Conservation (phyloP, 2,113 vertebrate genomes). For the Hippocampus mohnikei region DNA sequence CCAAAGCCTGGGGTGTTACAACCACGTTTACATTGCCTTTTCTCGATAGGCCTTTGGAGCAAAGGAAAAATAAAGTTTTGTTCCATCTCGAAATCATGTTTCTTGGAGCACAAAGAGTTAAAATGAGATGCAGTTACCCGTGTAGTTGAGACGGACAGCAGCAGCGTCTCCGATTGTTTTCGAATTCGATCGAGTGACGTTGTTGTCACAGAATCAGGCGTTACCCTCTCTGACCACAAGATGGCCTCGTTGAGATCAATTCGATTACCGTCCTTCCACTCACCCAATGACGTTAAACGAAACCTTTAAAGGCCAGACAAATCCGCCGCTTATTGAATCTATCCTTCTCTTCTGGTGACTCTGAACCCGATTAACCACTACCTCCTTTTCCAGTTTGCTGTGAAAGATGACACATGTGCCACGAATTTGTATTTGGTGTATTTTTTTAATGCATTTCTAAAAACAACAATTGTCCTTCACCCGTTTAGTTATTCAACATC, state of each 20-base stretch:
- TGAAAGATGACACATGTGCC: background rate
- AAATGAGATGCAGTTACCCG: background rate
- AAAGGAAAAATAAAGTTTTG: background rate
- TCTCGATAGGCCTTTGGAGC: background rate
- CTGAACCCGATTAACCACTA: background rate
- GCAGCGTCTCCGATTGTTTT: background rate
- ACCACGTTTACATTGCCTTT: background rate
- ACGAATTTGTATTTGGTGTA: background rate
- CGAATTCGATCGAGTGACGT: background rate
- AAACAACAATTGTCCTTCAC: background rate
- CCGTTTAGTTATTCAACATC: background rate
- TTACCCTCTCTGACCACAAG: slow-evolving; percentile 25
- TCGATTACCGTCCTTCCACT: background rate
- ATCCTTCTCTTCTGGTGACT: background rate
- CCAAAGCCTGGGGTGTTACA: background rate
- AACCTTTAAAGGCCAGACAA: slow-evolving; percentile 9
- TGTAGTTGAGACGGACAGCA: background rate
- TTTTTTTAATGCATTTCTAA: background rate
- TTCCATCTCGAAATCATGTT: slow-evolving; percentile 18
- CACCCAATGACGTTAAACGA: background rate
- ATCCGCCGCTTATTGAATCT: slow-evolving; percentile 3
- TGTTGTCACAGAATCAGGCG: background rate
- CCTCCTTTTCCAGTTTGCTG: background rate
- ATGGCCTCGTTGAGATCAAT: slow-evolving; percentile 27
- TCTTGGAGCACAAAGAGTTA: background rate